These are phyloP conservation scores for Poeciliopsis turrubarensis DNA, from an alignment of 2,113 vertebrate genomes.

Conservation along the genomic window DNA sequence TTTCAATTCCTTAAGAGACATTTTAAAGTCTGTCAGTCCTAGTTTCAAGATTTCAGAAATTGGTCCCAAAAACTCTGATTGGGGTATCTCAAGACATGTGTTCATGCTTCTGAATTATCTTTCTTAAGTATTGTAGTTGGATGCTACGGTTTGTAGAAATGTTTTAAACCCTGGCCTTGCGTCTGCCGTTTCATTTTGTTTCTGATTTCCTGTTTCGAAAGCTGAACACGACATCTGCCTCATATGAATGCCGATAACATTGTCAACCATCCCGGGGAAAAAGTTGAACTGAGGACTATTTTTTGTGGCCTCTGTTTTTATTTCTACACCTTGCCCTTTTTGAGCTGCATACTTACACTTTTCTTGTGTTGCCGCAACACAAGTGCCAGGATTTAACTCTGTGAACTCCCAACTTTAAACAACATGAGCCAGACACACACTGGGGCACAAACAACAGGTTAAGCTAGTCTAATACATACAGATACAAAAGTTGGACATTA, in stretches of 20 bases:
- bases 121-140: no score
- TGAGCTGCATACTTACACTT: slow-evolving; percentile 5
- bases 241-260: no score
- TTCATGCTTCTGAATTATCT: neutral
- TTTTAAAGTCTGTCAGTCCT: neutral
- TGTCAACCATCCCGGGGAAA: neutral
- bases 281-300: neutral
- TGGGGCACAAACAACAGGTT: slow-evolving; percentile 33
- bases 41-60: neutral
- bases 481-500: slow-evolving; percentile 21
- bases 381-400: slow-evolving; percentile 9
- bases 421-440: slow-evolving; percentile 22
- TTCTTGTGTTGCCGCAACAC: slow-evolving; percentile 7
- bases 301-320: neutral
- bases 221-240: no score
- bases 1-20: neutral
- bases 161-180: no score
- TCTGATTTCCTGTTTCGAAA: no score
- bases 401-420: neutral
- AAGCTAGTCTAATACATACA: slow-evolving; percentile 19
- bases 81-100: neutral
- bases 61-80: no score
- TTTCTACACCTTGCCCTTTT: neutral
- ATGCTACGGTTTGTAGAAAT: no score
- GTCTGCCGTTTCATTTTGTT: no score